A percentile compares a stretch with the other conserved stretches of the same genome.
These are phyloP conservation scores for Saxicola maurus DNA, from an alignment of 2,797 vertebrate species.

Conservation along the genomic window DNA sequence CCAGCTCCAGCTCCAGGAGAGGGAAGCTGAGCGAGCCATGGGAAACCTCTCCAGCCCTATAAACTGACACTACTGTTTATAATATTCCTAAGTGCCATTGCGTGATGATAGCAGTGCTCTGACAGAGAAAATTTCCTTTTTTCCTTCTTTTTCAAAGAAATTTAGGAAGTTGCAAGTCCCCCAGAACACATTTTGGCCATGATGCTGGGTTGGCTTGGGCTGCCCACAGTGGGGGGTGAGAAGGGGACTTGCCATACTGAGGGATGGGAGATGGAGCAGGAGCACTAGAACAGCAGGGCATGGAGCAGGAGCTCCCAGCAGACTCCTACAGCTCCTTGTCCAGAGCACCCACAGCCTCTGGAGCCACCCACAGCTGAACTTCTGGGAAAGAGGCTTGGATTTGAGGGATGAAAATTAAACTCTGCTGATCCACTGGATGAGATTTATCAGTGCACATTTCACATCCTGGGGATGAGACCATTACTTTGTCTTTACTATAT, in stretches of 20 bases:
- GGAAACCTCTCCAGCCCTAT: not conserved
- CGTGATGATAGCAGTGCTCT: not conserved
- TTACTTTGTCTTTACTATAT: not conserved
- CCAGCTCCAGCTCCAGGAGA: not conserved
- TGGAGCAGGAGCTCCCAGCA: not conserved
- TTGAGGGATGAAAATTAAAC: not conserved
- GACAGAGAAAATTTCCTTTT: conserved; percentile 7
- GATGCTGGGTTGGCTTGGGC: not conserved
- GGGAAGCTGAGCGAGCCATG: not conserved
- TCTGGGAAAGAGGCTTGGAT: not conserved
- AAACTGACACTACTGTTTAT: conserved; percentile 49
- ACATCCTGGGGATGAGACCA: not conserved
- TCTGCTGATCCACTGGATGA: conserved; percentile 6
- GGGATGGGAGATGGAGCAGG: not conserved
- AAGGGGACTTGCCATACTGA: rapidly evolving
- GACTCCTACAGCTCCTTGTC: not conserved
- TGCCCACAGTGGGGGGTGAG: not conserved
- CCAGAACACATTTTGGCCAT: not conserved
- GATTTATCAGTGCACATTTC: not conserved
- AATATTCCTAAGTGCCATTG: conserved; percentile 54
- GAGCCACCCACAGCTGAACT: not conserved
- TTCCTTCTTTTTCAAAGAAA: not conserved
- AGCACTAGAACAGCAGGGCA: too few relatives aligned
- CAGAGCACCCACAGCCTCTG: not conserved
- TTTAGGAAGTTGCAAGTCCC: not conserved